These are phyloP conservation scores for Otocyon megalotis DNA, from an alignment of 2,113 vertebrate genomes.

Conservation along the genomic window DNA sequence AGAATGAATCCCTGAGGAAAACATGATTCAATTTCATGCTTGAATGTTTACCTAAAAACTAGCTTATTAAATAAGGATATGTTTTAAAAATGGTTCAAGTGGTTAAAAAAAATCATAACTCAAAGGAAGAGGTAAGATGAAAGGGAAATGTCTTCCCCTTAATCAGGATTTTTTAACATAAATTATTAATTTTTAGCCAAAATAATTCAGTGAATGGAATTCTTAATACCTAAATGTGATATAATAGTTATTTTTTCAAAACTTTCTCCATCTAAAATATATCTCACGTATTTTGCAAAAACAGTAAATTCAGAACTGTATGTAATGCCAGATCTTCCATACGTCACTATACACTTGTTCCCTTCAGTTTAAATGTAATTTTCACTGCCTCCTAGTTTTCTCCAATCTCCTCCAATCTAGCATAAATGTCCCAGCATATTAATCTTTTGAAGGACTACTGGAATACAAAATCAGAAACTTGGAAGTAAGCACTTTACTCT, in stretches of 20 bases:
- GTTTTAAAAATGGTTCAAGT: constrained; percentile 12
- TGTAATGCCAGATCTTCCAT: neutral
- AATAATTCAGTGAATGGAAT: neutral
- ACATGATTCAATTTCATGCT: constrained; percentile 68
- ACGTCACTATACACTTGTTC: neutral
- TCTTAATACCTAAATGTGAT: neutral
- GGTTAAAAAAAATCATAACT: neutral
- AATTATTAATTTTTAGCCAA: neutral
- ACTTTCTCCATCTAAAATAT: neutral
- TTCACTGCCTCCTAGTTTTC: neutral
- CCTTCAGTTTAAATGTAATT: neutral
- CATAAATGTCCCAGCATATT: neutral
- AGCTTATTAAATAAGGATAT: neutral
- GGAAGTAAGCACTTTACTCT: neutral
- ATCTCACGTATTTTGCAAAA: neutral
- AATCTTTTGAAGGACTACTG: neutral
- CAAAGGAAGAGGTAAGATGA: neutral
- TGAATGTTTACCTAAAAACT: constrained; percentile 53
- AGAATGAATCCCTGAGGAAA: constrained; percentile 56
- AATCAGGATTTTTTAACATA: neutral
- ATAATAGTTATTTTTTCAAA: neutral
- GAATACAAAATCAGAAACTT: neutral
- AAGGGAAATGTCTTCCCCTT: neutral
- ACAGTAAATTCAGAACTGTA: neutral
- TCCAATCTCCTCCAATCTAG: neutral